Percentiles rank a stretch among this genome's conserved stretches.
Conservation (phyloP, 2,888 invertebrate species). For the Megamerina dolium region DNA sequence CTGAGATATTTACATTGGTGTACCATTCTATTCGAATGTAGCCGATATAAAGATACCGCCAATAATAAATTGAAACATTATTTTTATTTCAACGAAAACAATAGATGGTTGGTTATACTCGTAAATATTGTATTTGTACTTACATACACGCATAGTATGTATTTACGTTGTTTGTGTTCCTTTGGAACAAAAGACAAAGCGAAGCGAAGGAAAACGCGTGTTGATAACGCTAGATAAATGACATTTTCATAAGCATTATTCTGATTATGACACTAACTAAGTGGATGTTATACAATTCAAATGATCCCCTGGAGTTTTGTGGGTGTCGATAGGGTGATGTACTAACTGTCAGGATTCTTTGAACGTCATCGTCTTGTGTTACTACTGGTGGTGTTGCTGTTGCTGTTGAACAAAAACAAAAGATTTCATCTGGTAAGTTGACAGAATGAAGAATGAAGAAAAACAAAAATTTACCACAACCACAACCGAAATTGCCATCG, state of each 20-base stretch:
- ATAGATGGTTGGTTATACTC: no score
- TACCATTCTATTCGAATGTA: no score
- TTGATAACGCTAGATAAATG: conserved; percentile 16
- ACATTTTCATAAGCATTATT: conserved; percentile 39
- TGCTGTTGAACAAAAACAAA: conserved; percentile 1
- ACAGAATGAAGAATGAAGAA: conserved; percentile 3
- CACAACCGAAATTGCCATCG: no score
- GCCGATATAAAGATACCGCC: conserved; percentile 13
- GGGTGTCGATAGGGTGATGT: no score
- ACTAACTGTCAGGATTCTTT: no score
- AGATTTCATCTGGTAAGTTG: conserved; percentile 2
- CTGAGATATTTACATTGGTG: no score
- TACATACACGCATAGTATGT: no score
- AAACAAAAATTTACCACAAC: neutral
- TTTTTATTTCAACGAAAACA: conserved; percentile 8
- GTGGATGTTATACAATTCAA: no score
- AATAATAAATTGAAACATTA: conserved; percentile 11
- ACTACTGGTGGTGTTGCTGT: conserved; percentile 11
- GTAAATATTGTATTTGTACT: no score
- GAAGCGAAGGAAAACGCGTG: conserved; percentile 3
- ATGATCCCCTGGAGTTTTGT: no score
- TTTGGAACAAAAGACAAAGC: conserved; percentile 3
- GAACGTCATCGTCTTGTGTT: no score
- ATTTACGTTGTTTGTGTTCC: neutral
- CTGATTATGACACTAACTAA: conserved; percentile 40